These are phyloP conservation scores for Melinopterus prodromus DNA, from an alignment of 2,888 invertebrate genomes.

Conservation along the genomic window DNA sequence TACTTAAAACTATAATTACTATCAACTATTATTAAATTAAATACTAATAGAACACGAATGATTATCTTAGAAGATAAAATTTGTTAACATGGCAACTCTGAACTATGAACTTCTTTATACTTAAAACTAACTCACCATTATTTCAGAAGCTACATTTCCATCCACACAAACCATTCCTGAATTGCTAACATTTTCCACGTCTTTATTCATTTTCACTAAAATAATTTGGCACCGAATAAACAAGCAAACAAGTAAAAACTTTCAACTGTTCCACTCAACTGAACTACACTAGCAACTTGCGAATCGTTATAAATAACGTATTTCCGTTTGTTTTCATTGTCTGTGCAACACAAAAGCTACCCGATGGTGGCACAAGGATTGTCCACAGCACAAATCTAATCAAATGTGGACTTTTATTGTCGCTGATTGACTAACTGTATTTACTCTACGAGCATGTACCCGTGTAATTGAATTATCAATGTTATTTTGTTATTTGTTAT, in stretches of 20 bases:
- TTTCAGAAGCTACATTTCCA: constrained; percentile 35
- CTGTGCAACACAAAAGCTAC: neutral
- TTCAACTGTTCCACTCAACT: neutral
- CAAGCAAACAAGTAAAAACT: constrained; percentile 4
- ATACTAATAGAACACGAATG: too few relatives aligned
- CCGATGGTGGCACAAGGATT: neutral
- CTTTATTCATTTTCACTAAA: constrained; percentile 24
- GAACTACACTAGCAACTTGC: neutral
- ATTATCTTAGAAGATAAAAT: too few relatives aligned
- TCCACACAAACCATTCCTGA: constrained; percentile 39
- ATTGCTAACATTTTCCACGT: constrained; percentile 13
- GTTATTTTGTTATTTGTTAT: neutral
- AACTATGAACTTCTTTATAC: neutral
- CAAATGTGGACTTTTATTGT: neutral
- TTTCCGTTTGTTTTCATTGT: neutral
- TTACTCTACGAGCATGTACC: neutral
- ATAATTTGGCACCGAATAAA: constrained; percentile 4
- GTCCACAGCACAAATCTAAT: neutral
- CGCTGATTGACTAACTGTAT: neutral
- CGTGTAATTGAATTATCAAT: neutral
- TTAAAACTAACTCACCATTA: constrained; percentile 27
- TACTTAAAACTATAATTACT: neutral
- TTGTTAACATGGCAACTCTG: too few relatives aligned
- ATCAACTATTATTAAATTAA: neutral
- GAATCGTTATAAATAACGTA: constrained; percentile 4